Percentiles rank a stretch among this genome's conserved stretches.
Evolutionary conservation across 1,140 invertebrate species (phyloP).

Genomic region (Magallana angulata): DNA sequence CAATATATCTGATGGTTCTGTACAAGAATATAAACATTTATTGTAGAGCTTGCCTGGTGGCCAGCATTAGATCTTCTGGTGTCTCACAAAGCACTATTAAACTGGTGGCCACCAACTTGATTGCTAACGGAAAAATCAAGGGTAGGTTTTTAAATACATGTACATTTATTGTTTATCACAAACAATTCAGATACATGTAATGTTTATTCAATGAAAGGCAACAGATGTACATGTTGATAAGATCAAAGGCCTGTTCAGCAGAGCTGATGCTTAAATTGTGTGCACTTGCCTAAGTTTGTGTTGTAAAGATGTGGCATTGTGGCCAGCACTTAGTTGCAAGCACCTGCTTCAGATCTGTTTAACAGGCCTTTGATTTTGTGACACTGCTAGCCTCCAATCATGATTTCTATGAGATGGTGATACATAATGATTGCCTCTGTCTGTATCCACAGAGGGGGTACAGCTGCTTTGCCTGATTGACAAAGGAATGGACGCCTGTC

Average conservation of each 20-base stretch:
- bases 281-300: not conserved
- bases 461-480: conserved; percentile 86
- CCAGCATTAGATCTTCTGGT: conserved; percentile 82
- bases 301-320: no score
- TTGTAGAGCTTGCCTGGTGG: conserved; percentile 83
- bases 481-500: conserved; percentile 85
- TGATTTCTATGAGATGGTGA: no score
- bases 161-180: no score
- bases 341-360: no score
- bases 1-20: not conserved
- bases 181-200: no score
- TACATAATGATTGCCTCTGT: no score
- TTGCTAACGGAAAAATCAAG: conserved; percentile 82
- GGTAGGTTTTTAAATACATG: conserved; percentile 66
- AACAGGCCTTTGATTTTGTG: no score
- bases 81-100: conserved; percentile 85
- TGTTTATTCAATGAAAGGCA: not conserved
- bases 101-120: conserved; percentile 87
- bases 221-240: not conserved
- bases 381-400: no score
- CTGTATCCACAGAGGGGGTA: conserved; percentile 82
- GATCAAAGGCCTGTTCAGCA: not conserved
- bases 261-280: not conserved
- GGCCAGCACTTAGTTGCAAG: no score
- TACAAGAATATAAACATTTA: not conserved